Percentiles rank a stretch among this genome's conserved stretches.
Conservation (phyloP, 2,113 vertebrate genomes). For the Nothobranchius furzeri region DNA sequence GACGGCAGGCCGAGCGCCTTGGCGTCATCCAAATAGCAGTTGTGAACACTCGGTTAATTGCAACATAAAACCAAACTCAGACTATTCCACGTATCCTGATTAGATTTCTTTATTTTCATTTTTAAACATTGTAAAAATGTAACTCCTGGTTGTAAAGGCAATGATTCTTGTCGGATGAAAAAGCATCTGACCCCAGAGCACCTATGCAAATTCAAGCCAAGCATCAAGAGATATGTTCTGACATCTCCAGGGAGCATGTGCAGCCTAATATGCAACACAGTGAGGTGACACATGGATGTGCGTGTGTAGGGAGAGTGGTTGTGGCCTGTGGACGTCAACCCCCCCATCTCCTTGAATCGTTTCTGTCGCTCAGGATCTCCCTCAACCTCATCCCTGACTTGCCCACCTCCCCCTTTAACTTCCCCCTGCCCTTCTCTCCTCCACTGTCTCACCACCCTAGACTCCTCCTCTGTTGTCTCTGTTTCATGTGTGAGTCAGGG, state of each 20-base stretch:
- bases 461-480: constrained; percentile 7
- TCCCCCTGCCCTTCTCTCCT: constrained; percentile 33
- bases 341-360: constrained; percentile 14
- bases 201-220: constrained; percentile 60
- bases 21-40: no score
- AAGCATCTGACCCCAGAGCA: constrained; percentile 17
- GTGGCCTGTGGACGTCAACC: constrained; percentile 53
- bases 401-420: constrained; percentile 43
- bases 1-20: no score
- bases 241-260: constrained; percentile 69
- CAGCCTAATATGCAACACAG: constrained; percentile 67
- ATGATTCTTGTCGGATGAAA: neutral
- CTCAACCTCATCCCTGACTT: constrained; percentile 44
- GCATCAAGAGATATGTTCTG: constrained; percentile 61
- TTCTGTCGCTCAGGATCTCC: constrained; percentile 61
- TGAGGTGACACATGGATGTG: constrained; percentile 71
- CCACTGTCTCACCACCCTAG: neutral
- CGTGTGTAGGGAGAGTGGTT: constrained; percentile 40
- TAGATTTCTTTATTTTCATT: no score
- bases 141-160: constrained; percentile 9
- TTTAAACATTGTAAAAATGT: no score
- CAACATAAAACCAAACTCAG: no score
- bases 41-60: no score
- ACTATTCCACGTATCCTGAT: no score
- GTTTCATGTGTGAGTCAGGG: constrained; percentile 16